These are phyloP conservation scores for Sternarchorhynchus goeldii DNA, from an alignment of 2,797 vertebrate genomes.

Conservation along the genomic window DNA sequence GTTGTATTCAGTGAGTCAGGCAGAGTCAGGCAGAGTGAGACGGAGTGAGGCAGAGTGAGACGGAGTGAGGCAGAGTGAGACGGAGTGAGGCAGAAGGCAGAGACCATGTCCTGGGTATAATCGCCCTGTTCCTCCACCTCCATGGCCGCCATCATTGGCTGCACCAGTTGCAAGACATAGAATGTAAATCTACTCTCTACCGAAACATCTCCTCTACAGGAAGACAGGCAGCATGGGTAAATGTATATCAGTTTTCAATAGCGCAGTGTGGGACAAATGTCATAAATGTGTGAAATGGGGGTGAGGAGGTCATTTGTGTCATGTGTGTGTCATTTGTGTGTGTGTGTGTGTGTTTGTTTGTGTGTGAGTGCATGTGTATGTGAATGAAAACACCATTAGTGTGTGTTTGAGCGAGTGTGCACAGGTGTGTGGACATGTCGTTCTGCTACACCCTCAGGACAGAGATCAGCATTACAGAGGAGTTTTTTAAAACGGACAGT, in stretches of 20 bases:
- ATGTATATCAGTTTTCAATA: not conserved
- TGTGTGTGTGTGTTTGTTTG: not conserved
- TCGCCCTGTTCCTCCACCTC: not conserved
- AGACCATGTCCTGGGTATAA: too few species aligned
- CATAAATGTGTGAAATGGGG: constrained; percentile 2
- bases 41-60: not conserved
- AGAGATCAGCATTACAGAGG: constrained; percentile 4
- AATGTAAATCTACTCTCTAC: constrained; percentile 20
- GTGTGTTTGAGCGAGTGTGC: not conserved
- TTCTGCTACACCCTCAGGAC: not conserved
- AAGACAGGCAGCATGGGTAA: constrained; percentile 42
- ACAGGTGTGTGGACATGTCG: not conserved
- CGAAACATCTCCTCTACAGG: constrained; percentile 24
- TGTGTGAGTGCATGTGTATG: not conserved
- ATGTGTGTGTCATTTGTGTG: not conserved
- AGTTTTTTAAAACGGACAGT: not conserved
- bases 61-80: too few species aligned
- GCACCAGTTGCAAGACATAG: constrained; percentile 17
- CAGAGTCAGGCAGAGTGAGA: constrained; percentile 9
- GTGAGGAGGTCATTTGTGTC: too few species aligned
- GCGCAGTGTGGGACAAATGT: not conserved
- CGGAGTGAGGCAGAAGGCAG: not conserved
- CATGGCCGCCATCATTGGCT: not conserved
- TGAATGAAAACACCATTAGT: not conserved
- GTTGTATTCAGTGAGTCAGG: constrained; percentile 6